Percentiles rank a stretch among this genome's conserved stretches.
Conservation (phyloP, 1,140 invertebrate species). For the Pogonus chalceus region DNA sequence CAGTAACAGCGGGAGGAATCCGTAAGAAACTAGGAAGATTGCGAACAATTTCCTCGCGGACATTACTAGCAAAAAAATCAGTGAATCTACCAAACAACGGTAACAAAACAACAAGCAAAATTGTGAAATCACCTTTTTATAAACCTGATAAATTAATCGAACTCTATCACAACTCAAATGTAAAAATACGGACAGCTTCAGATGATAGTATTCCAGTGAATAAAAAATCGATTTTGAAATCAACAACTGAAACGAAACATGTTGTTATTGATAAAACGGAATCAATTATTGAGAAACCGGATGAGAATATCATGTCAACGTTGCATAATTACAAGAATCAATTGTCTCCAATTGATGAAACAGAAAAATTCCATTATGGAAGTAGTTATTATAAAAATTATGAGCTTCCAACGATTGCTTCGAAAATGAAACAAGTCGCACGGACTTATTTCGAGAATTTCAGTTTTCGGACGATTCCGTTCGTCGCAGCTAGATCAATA, state of each 20-base stretch:
- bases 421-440: slow-evolving; percentile 39
- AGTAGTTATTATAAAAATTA: slow-evolving; percentile 30
- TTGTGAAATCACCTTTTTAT: neutral
- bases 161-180: slow-evolving; percentile 38
- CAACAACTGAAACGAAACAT: neutral
- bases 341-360: slow-evolving; percentile 6
- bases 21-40: slow-evolving; percentile 10
- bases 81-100: slow-evolving; percentile 5
- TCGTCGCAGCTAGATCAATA: slow-evolving; percentile 43
- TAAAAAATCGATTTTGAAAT: neutral
- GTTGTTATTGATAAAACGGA: neutral
- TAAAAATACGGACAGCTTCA: slow-evolving; percentile 30
- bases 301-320: neutral
- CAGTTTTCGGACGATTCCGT: slow-evolving; percentile 42
- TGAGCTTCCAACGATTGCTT: slow-evolving; percentile 41
- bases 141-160: slow-evolving; percentile 33
- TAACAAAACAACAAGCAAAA: slow-evolving; percentile 2
- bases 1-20: neutral
- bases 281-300: neutral
- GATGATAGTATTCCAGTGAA: slow-evolving; percentile 19
- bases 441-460: slow-evolving; percentile 37
- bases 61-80: slow-evolving; percentile 9
- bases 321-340: neutral
- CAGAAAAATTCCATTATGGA: neutral
- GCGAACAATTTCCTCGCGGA: slow-evolving; percentile 9